Base-by-base conservation (phyloP, 1,140 invertebrate genomes). In the Coenobita brevimanus region DNA sequence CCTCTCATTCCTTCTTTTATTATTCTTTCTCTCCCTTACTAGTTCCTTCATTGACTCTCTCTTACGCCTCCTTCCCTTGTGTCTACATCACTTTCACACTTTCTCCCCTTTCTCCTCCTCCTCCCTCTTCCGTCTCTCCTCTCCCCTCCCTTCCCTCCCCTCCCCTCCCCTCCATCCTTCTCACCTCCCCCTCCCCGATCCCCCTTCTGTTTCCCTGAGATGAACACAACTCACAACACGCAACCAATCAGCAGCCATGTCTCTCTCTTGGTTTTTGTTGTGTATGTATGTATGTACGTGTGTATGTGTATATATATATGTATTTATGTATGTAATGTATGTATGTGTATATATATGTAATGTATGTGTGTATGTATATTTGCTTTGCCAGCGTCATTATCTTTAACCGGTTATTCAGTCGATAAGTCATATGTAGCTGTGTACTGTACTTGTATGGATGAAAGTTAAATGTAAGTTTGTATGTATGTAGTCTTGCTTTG, bases 321-420 rank as follows among this genome's bases (percentile, higher is more conserved):
- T 76, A 13, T 50, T 13, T 75, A 21, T 50, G 43, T 82, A 24
- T 69, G 57, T 82, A n/a, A 33, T 64, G 36, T 82, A n/a, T 82
- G 30, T 83, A 41, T 83, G 41, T 71, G 27, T 82, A 46, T 67
- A n/a, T 80, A 60, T 60, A n/a, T 80, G 27, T 80, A 41, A 17
- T 71, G 10, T 60, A 27, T 76, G 33, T 76, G 73, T 46, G 73
- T 21, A 76, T 43, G 13, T 46, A 17, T 24, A 21, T 46, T 41
- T 76, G n/a, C 73, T 17, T 50, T 50, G 46, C 17, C 17, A 8
- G 46, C 17, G 46, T 17, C 6, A 17, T 50, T 50, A 50, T 50
- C 46, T 8, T 50, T 8, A 50, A 50, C 6, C 17, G 17, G 46
- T 50, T 8, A 50, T 8, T 50, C 6, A 8, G 17, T 17, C 46